Evolutionary conservation across 2,113 vertebrate species (phyloP), one percentile per base, ranked within the genome.

Genomic region (Petroica traversi): DNA sequence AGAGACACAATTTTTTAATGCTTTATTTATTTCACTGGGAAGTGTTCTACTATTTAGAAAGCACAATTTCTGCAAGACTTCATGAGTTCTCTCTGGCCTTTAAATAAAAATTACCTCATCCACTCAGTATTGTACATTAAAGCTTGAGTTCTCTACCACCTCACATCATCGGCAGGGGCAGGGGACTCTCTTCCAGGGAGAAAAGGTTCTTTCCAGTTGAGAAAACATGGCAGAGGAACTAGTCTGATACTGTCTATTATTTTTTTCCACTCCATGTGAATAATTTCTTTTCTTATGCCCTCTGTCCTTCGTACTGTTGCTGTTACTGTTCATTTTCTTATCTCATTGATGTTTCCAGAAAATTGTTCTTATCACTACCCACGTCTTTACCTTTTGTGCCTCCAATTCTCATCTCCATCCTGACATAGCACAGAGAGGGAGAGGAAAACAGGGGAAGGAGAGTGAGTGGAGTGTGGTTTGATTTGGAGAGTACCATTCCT

Each of bases 381-480:
- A 18, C 22, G 26, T 51, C 36, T 67, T 76, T 5, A 43, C 36
- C 31, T 67, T 67, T 76, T 43, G 17, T 33, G 33, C 33, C 72
- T 51, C 36, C 33, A 59, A 23, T 33, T 59, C 22, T 76, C 33
- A 67, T 9, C 43, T 58, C 52, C 52, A 67, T 36, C 43, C 26
- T 24, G 15, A 48, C 0, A 0, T 11, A 49, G 31, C 7, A 23
- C 3, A 12, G 52, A 76, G 62, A 49, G 19, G 34, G 11, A 76
- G 26, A 43, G 6, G 26, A 36, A 43, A 76, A 67, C 7, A 9
- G 14, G 19, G 16, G 34, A 66, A 34, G 0, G 0, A 59, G 22
- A 68, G 14, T 3, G 6, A 68, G 15, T 15, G 18, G 36, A 36
- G 43, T 0, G 3, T 51, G 33, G 33, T 45, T 52, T 23, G 48